Conservation (phyloP, 1,140 invertebrate species). For the Tetragonula clypearis region DNA sequence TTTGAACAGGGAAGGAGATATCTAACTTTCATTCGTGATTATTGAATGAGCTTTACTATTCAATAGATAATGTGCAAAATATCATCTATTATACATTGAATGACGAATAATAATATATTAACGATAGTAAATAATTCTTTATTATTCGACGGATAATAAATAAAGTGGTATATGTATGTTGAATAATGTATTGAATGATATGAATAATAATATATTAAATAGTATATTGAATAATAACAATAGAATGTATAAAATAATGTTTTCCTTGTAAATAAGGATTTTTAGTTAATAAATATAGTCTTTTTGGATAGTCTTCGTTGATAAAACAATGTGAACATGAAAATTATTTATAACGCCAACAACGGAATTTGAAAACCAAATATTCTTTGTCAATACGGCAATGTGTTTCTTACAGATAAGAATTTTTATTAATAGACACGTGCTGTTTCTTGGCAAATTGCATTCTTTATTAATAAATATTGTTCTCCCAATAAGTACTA, state of each 20-base stretch:
- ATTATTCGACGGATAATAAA: too few relatives aligned
- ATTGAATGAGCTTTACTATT: not conserved
- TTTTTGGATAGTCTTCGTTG: not conserved
- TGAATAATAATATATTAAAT: not conserved
- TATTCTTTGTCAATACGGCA: not conserved
- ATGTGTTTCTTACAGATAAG: not conserved
- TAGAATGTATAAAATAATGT: not conserved
- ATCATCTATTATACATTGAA: not conserved
- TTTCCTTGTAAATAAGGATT: not conserved
- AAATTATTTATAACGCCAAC: not conserved
- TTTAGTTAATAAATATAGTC: not conserved
- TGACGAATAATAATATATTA: not conserved
- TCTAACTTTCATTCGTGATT: not conserved
- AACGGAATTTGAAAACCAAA: not conserved
- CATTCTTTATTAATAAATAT: not conserved
- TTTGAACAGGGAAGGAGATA: not conserved
- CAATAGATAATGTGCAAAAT: not conserved
- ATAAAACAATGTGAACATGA: not conserved
- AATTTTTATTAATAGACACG: not conserved
- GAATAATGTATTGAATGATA: not conserved
- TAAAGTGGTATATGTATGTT: too few relatives aligned
- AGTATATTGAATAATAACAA: not conserved
- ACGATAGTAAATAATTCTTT: not conserved
- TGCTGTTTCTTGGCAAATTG: not conserved
- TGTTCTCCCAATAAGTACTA: too few relatives aligned